Evolutionary conservation across 2,888 invertebrate species (phyloP), one percentile per base, ranked within the genome.

Genomic region (Cloeon dipterum): DNA sequence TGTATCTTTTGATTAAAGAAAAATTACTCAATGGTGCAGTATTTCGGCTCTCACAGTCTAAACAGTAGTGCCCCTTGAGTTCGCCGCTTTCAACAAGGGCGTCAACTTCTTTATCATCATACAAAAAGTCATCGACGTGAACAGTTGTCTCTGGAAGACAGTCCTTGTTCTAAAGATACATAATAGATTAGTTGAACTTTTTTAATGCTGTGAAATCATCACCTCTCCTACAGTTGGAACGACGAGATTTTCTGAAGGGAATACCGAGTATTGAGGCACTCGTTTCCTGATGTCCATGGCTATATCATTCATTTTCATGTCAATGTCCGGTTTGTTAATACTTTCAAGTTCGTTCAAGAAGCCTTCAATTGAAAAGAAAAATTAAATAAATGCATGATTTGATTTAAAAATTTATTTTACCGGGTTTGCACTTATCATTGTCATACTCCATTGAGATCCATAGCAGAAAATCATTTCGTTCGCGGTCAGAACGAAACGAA

Each of bases 71-170:
- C 40, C 61, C 53, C 26, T 54, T 51, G 26, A 69, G 41, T 43
- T 55, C 49, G 19, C 63, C 64, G 17, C 57, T 52, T 32, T 63
- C 59, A 26, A 58, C 58, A n/a, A 68, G 49, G n/a, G 58, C 50
- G 35, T 72, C 68, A 10, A 74, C 55, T 41, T 66, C 62, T 13
- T 65, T 61, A 41, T 74, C 71, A 45, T 70, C 68, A 57, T 70
- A 76, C 1, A 77, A 58, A 49, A 77, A 77, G 29, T 67, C 70
- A 56, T 77, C 77, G 0, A 77, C 61, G 52, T 74, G 71, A 11
- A 63, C 55, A 68, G 66, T 8, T 66, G 54, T 51, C 63, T 63
- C 61, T 59, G 26, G 17, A 3, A 32, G 21, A 3, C 29, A 29
- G n/a, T 29, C 14, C 14, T 29, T 29, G 16, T 29, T 29, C 29